These are phyloP conservation scores for Ophion obscuratus DNA, from an alignment of 2,888 invertebrate genomes.

Conservation along the genomic window DNA sequence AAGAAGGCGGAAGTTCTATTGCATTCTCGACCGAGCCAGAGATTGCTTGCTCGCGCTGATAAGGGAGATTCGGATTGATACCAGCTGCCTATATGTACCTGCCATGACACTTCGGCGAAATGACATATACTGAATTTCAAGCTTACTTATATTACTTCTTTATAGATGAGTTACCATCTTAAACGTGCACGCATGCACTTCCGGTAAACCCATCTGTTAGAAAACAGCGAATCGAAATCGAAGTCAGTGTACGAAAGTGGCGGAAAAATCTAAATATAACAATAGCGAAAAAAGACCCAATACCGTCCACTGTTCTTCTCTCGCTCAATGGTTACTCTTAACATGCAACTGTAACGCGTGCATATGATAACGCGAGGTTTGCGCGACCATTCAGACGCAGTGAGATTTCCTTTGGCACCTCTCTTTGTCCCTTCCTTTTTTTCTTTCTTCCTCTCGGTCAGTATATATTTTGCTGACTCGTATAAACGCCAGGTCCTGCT, in stretches of 20 bases:
- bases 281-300: not conserved
- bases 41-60: too few species aligned
- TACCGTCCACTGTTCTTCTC: not conserved
- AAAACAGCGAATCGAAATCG: not conserved
- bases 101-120: too few species aligned
- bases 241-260: not conserved
- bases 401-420: not conserved
- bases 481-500: slow-evolving; percentile 45
- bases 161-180: too few species aligned
- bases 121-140: too few species aligned
- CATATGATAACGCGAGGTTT: not conserved
- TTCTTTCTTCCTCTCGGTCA: not conserved
- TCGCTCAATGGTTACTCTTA: not conserved
- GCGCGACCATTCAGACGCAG: not conserved
- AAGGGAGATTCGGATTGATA: too few species aligned
- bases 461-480: not conserved
- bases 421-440: not conserved
- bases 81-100: not conserved
- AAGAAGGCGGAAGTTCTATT: too few species aligned
- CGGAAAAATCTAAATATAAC: not conserved
- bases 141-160: too few species aligned
- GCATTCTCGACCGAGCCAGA: too few species aligned
- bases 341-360: not conserved
- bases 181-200: too few species aligned
- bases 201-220: too few species aligned